These are phyloP conservation scores for Laupala kohalensis DNA, from an alignment of 1,140 invertebrate species.

Conservation along the genomic window DNA sequence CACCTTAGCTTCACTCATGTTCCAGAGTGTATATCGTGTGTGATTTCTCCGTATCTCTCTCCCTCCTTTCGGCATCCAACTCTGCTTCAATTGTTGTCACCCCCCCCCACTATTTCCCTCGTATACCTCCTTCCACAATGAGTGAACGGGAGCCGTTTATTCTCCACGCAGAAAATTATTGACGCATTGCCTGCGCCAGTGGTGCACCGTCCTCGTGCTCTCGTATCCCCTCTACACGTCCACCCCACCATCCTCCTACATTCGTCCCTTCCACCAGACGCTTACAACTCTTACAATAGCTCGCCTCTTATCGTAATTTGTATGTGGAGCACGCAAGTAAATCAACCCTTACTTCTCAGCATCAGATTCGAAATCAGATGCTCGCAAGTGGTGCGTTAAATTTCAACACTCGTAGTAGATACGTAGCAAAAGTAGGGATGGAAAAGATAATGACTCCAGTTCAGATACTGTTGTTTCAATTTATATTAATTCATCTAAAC, in stretches of 20 bases:
- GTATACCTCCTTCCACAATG: not conserved
- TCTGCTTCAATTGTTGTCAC: too few relatives aligned
- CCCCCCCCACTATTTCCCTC: too few relatives aligned
- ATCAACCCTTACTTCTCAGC: not conserved
- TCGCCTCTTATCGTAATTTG: not conserved
- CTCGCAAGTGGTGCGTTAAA: not conserved
- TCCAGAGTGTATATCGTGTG: not conserved
- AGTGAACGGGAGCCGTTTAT: not conserved
- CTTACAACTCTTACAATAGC: not conserved
- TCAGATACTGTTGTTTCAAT: too few relatives aligned
- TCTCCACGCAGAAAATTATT: not conserved
- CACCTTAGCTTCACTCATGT: not conserved
- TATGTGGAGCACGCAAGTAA: not conserved
- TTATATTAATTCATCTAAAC: too few relatives aligned
- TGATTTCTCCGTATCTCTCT: too few relatives aligned
- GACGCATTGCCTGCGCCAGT: too few relatives aligned
- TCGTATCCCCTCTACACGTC: too few relatives aligned
- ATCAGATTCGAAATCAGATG: not conserved
- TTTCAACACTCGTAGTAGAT: not conserved
- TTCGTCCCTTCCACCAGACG: too few relatives aligned
- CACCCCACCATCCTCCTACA: too few relatives aligned
- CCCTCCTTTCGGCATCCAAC: not conserved
- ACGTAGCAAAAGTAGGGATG: too few relatives aligned
- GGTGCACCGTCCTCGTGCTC: too few relatives aligned
- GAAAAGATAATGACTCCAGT: too few relatives aligned